Conservation (phyloP, 2,888 invertebrate species). For the Notodonta dromedarius region DNA sequence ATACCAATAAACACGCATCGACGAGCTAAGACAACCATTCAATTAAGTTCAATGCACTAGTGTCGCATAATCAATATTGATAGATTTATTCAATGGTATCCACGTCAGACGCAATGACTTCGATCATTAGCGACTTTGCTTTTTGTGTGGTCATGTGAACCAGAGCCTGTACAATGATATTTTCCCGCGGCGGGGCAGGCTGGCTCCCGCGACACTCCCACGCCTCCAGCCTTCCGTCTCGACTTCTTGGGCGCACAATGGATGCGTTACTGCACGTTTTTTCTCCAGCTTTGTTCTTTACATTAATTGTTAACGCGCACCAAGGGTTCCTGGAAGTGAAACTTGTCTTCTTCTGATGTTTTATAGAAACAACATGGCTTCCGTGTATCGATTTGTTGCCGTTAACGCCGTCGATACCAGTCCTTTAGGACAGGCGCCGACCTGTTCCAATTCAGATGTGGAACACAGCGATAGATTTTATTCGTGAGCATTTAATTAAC, state of each 20-base stretch:
- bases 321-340: conserved; percentile 74
- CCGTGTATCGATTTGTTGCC: conserved; percentile 67
- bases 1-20: conserved; percentile 45
- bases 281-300: conserved; percentile 67
- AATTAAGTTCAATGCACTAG: conserved; percentile 34
- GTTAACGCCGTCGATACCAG: conserved; percentile 48
- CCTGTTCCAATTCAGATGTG: conserved; percentile 61
- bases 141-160: conserved; percentile 59
- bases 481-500: conserved; percentile 26
- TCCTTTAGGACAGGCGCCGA: conserved; percentile 55
- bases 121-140: conserved; percentile 40
- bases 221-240: conserved; percentile 71
- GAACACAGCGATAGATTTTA: conserved; percentile 45
- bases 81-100: conserved; percentile 32
- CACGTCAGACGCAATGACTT: conserved; percentile 21
- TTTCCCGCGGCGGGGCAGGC: conserved; percentile 71
- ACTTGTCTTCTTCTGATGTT: conserved; percentile 66
- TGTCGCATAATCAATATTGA: conserved; percentile 29
- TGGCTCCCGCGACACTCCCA: conserved; percentile 67
- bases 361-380: conserved; percentile 67
- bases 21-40: conserved; percentile 37
- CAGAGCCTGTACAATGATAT: conserved; percentile 50
- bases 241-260: conserved; percentile 70
- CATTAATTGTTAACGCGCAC: conserved; percentile 66
- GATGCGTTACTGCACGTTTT: conserved; percentile 72